Percentiles rank a stretch among this genome's conserved stretches.
Evolutionary conservation across 2,113 vertebrate species (phyloP).

Genomic region (Neotragus moschatus): DNA sequence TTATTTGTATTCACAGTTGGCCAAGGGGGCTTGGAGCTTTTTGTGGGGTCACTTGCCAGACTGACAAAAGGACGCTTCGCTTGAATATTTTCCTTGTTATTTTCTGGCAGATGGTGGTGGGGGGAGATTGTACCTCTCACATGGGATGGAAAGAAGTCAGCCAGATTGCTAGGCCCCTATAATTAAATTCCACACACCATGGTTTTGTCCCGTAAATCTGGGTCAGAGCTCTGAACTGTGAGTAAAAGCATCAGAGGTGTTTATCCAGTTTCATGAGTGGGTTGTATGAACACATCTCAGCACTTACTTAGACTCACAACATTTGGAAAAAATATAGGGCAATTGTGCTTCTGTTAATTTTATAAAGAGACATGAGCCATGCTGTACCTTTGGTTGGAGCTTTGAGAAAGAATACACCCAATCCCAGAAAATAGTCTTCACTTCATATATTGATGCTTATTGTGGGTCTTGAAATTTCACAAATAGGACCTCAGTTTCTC

Average conservation of each 20-base stretch:
- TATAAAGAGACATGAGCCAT: too few species aligned
- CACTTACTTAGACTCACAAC: not conserved
- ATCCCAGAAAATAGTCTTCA: not conserved
- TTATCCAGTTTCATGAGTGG: not conserved
- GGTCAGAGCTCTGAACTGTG: not conserved
- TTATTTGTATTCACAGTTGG: not conserved
- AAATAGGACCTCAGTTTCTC: not conserved
- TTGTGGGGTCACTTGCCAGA: not conserved
- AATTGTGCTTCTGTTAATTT: not conserved
- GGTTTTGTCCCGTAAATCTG: not conserved
- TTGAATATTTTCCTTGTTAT: not conserved
- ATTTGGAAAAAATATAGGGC: not conserved
- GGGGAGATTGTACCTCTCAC: not conserved
- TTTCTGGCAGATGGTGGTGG: not conserved
- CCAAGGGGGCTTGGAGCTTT: not conserved
- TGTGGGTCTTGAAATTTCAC: not conserved
- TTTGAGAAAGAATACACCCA: not conserved
- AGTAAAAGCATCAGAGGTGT: not conserved
- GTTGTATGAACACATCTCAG: not conserved
- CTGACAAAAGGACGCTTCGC: not conserved
- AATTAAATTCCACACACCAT: not conserved
- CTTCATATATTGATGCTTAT: not conserved
- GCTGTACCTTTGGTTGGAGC: not conserved
- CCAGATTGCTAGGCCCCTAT: fast-evolving
- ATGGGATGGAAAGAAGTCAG: fast-evolving